Percentiles rank a stretch among this genome's conserved stretches.
phyloP scores from a whole-genome alignment of 2,113 vertebrate genomes.

The Macheiramphus alcinus region DNA sequence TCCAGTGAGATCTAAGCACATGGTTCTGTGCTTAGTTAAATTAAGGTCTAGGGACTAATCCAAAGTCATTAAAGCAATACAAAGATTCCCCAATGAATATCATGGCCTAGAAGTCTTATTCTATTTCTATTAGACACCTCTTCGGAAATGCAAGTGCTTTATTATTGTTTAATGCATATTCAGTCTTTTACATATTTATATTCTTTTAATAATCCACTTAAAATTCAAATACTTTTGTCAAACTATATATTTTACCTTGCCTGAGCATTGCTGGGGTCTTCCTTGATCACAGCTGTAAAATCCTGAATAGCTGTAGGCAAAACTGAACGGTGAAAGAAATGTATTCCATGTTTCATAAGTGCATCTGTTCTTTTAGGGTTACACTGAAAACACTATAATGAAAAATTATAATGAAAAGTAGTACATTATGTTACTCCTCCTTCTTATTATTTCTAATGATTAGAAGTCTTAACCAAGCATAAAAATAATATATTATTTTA shows the following conservation, averaged over 20 bases:
- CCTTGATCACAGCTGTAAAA: constrained; percentile 72
- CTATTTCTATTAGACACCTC: background rate
- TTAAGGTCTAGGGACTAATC: constrained; percentile 24
- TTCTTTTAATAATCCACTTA: background rate
- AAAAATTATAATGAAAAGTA: background rate
- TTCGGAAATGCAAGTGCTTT: background rate
- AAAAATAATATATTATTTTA: background rate
- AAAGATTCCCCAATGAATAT: background rate
- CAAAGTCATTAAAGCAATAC: constrained; percentile 15
- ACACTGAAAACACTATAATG: constrained; percentile 57
- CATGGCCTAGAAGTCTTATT: background rate
- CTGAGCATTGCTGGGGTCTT: constrained; percentile 54
- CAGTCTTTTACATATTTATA: background rate
- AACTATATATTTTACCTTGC: constrained; percentile 68
- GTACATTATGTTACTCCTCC: background rate
- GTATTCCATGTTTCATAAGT: constrained; percentile 68
- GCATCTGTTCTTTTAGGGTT: constrained; percentile 73
- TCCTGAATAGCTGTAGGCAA: constrained; percentile 70
- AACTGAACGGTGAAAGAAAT: constrained; percentile 60
- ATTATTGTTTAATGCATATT: background rate
- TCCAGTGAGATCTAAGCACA: background rate
- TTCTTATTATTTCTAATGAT: background rate
- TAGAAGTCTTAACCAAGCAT: background rate
- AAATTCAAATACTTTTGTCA: background rate
- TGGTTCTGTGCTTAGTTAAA: background rate